Conservation (phyloP, 2,888 invertebrate genomes). For the Ormyrus pomaceus region DNA sequence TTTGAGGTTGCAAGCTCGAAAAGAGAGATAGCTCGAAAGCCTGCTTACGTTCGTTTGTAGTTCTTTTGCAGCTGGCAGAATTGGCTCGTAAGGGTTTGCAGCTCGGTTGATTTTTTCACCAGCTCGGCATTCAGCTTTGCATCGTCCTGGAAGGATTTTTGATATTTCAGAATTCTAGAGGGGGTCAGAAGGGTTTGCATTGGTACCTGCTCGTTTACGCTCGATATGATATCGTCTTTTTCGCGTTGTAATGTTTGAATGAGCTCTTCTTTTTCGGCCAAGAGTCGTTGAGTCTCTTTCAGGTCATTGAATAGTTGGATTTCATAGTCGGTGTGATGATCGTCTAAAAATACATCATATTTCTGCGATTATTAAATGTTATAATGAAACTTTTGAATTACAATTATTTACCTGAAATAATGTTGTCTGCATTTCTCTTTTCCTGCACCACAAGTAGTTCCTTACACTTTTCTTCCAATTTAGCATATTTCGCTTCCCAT, state of each 20-base stretch:
- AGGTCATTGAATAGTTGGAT: constrained; percentile 78
- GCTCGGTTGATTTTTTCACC: constrained; percentile 75
- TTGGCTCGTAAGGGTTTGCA: constrained; percentile 60
- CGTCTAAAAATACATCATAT: constrained; percentile 52
- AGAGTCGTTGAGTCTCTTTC: constrained; percentile 72
- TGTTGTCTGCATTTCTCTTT: not conserved
- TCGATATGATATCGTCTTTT: constrained; percentile 77
- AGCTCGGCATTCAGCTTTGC: constrained; percentile 71
- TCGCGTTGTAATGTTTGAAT: constrained; percentile 75
- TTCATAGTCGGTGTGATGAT: constrained; percentile 73
- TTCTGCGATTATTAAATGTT: not conserved
- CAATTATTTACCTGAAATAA: constrained; percentile 28
- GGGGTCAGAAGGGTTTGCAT: constrained; percentile 58
- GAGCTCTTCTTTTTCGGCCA: constrained; percentile 75
- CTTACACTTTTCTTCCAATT: constrained; percentile 61
- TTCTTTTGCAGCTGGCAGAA: constrained; percentile 60
- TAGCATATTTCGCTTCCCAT: constrained; percentile 57
- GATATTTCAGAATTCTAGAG: constrained; percentile 64
- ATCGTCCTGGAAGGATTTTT: constrained; percentile 8
- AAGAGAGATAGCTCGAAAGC: not conserved
- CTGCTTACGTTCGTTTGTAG: constrained; percentile 61
- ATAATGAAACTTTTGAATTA: not conserved
- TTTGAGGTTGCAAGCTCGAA: not conserved
- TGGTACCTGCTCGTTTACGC: constrained; percentile 76
- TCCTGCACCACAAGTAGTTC: constrained; percentile 60